phyloP scores from a whole-genome alignment of 2,888 invertebrate species.

The Pelosia muscerda region DNA sequence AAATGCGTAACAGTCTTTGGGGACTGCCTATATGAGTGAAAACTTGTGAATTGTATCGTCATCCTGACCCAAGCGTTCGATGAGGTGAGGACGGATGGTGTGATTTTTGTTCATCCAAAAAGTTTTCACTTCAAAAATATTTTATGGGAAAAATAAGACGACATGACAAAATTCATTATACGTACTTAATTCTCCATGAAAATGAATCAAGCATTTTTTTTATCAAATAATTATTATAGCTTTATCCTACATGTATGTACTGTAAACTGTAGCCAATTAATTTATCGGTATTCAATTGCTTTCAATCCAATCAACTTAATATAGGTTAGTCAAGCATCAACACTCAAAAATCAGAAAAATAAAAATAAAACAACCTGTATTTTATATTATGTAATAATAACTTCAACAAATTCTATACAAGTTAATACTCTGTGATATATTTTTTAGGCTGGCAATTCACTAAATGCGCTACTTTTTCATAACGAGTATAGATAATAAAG shows the following conservation, averaged over 20 bases:
- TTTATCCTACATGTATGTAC: neutral
- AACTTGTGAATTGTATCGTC: too few species aligned
- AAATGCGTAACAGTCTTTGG: too few species aligned
- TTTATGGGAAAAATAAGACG: neutral
- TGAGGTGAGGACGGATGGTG: too few species aligned
- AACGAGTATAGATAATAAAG: neutral
- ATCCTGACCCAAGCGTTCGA: too few species aligned
- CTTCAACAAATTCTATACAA: conserved; percentile 76
- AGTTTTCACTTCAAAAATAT: too few species aligned
- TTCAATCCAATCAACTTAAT: neutral
- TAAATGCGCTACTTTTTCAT: conserved; percentile 32
- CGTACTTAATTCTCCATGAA: neutral
- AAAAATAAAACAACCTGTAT: conserved; percentile 53
- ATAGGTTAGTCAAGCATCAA: conserved; percentile 44
- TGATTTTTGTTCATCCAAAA: too few species aligned
- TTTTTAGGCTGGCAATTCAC: conserved; percentile 59
- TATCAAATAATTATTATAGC: neutral
- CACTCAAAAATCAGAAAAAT: conserved; percentile 40
- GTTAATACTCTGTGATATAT: conserved; percentile 63
- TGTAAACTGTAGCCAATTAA: conserved; percentile 3
- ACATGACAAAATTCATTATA: neutral
- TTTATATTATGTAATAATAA: conserved; percentile 75
- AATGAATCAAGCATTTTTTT: neutral
- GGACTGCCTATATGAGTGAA: too few species aligned
- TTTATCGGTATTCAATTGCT: neutral